phyloP scores from a whole-genome alignment of 2,888 invertebrate species.

The Halictus ligatus region DNA sequence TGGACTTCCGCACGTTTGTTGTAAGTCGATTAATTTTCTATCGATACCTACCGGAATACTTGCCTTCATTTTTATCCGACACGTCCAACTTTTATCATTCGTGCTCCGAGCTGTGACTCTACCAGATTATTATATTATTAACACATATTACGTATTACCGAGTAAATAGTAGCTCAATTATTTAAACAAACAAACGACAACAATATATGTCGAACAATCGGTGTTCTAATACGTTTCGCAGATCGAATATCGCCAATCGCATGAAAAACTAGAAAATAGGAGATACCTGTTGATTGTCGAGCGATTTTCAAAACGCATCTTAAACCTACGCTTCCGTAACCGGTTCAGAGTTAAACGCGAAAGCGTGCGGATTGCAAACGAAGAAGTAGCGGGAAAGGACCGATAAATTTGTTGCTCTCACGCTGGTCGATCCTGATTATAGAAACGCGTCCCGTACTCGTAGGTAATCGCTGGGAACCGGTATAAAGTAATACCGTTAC shows the following conservation, averaged over 20 bases:
- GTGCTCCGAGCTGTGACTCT: background rate
- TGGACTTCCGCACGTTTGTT: slow-evolving; percentile 78
- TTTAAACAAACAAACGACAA: background rate
- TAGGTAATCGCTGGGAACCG: slow-evolving; percentile 49
- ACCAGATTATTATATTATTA: background rate
- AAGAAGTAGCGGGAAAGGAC: slow-evolving; percentile 5
- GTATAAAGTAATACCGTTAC: slow-evolving; percentile 60
- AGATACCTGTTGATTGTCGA: too few relatives aligned
- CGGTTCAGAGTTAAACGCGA: background rate
- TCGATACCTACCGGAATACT: background rate
- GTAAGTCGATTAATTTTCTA: slow-evolving; percentile 69
- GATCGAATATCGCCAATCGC: background rate
- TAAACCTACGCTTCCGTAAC: background rate
- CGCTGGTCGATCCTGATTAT: slow-evolving; percentile 36
- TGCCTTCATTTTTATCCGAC: background rate
- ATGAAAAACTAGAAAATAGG: background rate
- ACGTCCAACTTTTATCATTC: background rate
- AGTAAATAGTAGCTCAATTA: background rate
- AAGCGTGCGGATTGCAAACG: background rate
- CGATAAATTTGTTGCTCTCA: slow-evolving; percentile 25
- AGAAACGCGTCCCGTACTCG: slow-evolving; percentile 47
- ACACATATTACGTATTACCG: too few relatives aligned
- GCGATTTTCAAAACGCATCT: background rate
- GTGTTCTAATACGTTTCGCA: background rate
- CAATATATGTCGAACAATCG: background rate